Base-by-base conservation (phyloP, 1,140 invertebrate genomes). In the Doryteuthis pealeii region DNA sequence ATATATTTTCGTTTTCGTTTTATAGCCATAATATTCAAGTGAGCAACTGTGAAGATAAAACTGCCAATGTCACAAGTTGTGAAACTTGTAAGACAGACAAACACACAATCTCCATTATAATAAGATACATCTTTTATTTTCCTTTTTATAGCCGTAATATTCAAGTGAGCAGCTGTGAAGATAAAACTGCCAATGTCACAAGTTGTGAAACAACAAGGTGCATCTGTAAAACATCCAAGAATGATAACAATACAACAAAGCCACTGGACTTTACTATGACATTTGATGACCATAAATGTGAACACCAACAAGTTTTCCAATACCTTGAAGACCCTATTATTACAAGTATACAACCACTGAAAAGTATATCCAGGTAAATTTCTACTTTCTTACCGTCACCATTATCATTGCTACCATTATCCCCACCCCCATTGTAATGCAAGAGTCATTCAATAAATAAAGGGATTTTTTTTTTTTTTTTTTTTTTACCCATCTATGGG, bases 301-400 rank as follows among this genome's bases (percentile, higher is more conserved):
- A 66, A 3, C 62, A 78, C 0, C 73, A 74, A n/a, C 49, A 67
- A 31, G 54, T 74, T 26, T 84, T 84, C 62, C n/a, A 68, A 10
- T 84, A 80, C 62, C 75, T 77, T 68, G 73, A 75, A 0, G 80
- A 84, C 71, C 82, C 83, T n/a, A 67, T 68, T 30, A 82, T 83
- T 18, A 74, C 71, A 31, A 65, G 71, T 26, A 82, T 83, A 65
- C 15, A 54, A n/a, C 82, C 82, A 18, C 62, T 78, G n/a, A 73
- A 78, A 22, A 82, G 79, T 65, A 80, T 83, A 26, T 58, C 66
- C 12, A 79, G 78, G 78, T 79, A 74, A 58, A 45, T 69, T 26
- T 69, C n/a, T 40, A n/a, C 35, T 40, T 40, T 40, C 10, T 40
- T n/a, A n/a, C n/a, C n/a, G n/a, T n/a, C n/a, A n/a, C n/a, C n/a